These are phyloP conservation scores for Steinernema feltiae DNA, from an alignment of 1,140 invertebrate genomes.

Conservation along the genomic window DNA sequence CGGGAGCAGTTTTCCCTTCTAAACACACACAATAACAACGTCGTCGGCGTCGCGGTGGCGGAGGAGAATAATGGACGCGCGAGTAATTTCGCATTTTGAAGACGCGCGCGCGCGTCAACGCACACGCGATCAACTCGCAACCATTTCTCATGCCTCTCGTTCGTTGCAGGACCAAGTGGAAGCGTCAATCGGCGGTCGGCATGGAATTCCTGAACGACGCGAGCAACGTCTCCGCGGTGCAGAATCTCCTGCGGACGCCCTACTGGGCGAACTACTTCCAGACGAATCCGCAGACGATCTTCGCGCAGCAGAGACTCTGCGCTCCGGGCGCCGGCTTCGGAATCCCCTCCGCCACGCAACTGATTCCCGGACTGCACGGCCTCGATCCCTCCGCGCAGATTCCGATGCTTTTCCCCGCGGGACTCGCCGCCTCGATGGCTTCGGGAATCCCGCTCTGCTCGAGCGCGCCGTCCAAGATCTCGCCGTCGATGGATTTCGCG, in stretches of 20 bases:
- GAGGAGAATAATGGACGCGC: slow-evolving; percentile 20
- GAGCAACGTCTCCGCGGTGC: slow-evolving; percentile 90
- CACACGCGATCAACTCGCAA: not conserved
- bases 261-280: slow-evolving; percentile 10
- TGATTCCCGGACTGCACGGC: not conserved
- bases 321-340: not conserved
- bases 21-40: slow-evolving; percentile 21
- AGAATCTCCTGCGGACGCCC: slow-evolving; percentile 73
- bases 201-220: slow-evolving; percentile 89
- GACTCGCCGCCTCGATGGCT: not conserved
- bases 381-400: not conserved
- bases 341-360: not conserved
- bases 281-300: not conserved
- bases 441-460: not conserved
- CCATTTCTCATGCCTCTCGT: slow-evolving; percentile 41
- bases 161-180: slow-evolving; percentile 92
- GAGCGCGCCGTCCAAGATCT: not conserved
- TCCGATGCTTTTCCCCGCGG: not conserved
- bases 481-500: not conserved
- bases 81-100: slow-evolving; percentile 16
- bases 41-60: slow-evolving; percentile 3
- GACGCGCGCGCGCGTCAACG: not conserved
- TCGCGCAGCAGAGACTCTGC: not conserved
- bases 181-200: slow-evolving; percentile 92
- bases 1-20: slow-evolving; percentile 13